A percentile compares a stretch with the other conserved stretches of the same genome.
Evolutionary conservation across 2,113 vertebrate genomes (phyloP).

Genomic region (Nematolebias whitei): DNA sequence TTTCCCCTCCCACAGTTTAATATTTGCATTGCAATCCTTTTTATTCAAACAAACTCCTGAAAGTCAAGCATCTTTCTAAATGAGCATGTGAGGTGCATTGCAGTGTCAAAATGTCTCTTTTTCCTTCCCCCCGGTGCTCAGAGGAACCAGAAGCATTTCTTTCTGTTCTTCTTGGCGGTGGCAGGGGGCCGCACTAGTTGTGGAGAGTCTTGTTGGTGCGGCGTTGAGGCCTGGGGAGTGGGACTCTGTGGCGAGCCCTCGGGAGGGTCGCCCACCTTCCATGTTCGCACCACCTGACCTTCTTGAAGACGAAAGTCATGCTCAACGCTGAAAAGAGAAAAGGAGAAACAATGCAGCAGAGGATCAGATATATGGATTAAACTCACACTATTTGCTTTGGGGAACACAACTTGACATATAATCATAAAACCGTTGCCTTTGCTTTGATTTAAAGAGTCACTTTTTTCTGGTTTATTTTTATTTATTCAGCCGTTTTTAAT

Average conservation of each 20-base stretch:
- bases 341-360: not conserved
- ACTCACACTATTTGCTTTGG: too few relatives aligned
- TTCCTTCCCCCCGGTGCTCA: conserved; percentile 47
- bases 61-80: conserved; percentile 22
- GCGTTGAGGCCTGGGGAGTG: conserved; percentile 60
- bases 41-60: conserved; percentile 22
- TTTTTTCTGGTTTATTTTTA: too few relatives aligned
- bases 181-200: conserved; percentile 59
- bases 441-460: too few relatives aligned
- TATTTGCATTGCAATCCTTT: conserved; percentile 45
- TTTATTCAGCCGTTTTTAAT: too few relatives aligned
- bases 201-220: conserved; percentile 72
- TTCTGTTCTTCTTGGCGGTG: conserved; percentile 77
- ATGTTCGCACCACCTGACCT: conserved; percentile 79
- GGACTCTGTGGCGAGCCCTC: conserved; percentile 68
- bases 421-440: too few relatives aligned
- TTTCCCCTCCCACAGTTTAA: conserved; percentile 44
- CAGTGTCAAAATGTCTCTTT: conserved; percentile 46
- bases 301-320: conserved; percentile 83
- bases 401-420: too few relatives aligned
- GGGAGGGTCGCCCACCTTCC: conserved; percentile 79
- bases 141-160: conserved; percentile 84
- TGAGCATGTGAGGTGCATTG: conserved; percentile 39
- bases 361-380: not conserved
- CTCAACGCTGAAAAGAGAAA: conserved; percentile 71